Evolutionary conservation across 2,113 vertebrate genomes (phyloP), one percentile per base, ranked within the genome.

Genomic region (Fukomys damarensis): DNA sequence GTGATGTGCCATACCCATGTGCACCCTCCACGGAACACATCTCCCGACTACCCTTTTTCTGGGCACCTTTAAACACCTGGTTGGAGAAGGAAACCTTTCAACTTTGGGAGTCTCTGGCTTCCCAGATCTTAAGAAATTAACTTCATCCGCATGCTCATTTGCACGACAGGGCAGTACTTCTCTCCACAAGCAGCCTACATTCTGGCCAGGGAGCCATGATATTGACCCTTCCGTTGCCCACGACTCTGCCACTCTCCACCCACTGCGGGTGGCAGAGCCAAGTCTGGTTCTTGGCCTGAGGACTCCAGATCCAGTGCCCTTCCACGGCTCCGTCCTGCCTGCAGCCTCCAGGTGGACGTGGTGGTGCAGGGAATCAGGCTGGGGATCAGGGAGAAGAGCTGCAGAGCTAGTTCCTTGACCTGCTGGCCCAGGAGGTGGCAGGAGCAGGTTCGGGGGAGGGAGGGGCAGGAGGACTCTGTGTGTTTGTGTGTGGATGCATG

Each of bases 71-170:
- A 77, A 91, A 79, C 63, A 80, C 49, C 93, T 70, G 59, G 12
- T 30, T 91, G 43, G 54, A 28, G 46, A 72, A 22, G 28, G 80
- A 66, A 87, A 52, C n/a, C 26, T 65, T 58, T 90, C 35, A 61
- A n/a, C 65, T 6, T n/a, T 41, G 84, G 46, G 49, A 35, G 24
- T 66, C 52, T 61, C 94, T 66, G 89, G 35, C 46, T 90, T 90
- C 59, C 74, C 24, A 63, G 2, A 12, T 32, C 84, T 56, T 43
- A 76, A 83, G 61, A 61, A 89, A 92, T n/a, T n/a, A 41, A 41
- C 43, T 61, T 92, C 22, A 83, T 96, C 90, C 92, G 85, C 68
- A 89, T 88, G 7, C 70, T 95, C 38, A 96, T 97, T 96, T 97
- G 87, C 83, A 70, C 63, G 63, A 32, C 59, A 65, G 38, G 22